Conservation (phyloP, 2,888 invertebrate genomes). For the Callimorpha dominula region DNA sequence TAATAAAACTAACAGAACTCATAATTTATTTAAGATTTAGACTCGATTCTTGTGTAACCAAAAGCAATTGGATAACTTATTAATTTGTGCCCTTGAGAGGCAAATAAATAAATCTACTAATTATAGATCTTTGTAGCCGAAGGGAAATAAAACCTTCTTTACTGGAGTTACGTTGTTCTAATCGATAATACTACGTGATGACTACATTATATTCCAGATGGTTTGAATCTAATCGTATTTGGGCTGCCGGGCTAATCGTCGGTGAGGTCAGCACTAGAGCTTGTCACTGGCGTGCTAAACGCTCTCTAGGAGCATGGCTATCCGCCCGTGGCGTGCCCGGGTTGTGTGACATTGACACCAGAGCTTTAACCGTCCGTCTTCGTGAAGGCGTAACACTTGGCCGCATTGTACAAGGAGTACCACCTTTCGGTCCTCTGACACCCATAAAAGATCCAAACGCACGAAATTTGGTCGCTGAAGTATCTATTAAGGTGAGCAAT, state of each 20-base stretch:
- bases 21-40: background rate
- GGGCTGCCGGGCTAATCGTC: slow-evolving; percentile 97
- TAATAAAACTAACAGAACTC: background rate
- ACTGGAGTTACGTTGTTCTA: background rate
- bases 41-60: background rate
- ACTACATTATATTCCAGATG: slow-evolving; percentile 87
- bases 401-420: slow-evolving; percentile 87
- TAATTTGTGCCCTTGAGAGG: background rate
- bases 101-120: background rate
- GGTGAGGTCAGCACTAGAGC: slow-evolving; percentile 95
- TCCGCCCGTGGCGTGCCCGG: slow-evolving; percentile 93
- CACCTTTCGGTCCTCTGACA: slow-evolving; percentile 71
- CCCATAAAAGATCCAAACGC: slow-evolving; percentile 92
- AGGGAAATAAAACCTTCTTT: background rate
- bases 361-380: slow-evolving; percentile 96
- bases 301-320: slow-evolving; percentile 95
- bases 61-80: background rate
- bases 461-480: slow-evolving; percentile 96
- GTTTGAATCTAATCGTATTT: slow-evolving; percentile 97
- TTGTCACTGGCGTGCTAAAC: slow-evolving; percentile 95
- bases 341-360: slow-evolving; percentile 96
- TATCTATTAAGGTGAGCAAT: slow-evolving; percentile 90
- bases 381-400: slow-evolving; percentile 95
- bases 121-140: no score
- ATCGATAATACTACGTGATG: background rate